A percentile compares a stretch with the other conserved stretches of the same genome.
These are phyloP conservation scores for Anaspis maculata DNA, from an alignment of 2,888 invertebrate species.

Conservation along the genomic window DNA sequence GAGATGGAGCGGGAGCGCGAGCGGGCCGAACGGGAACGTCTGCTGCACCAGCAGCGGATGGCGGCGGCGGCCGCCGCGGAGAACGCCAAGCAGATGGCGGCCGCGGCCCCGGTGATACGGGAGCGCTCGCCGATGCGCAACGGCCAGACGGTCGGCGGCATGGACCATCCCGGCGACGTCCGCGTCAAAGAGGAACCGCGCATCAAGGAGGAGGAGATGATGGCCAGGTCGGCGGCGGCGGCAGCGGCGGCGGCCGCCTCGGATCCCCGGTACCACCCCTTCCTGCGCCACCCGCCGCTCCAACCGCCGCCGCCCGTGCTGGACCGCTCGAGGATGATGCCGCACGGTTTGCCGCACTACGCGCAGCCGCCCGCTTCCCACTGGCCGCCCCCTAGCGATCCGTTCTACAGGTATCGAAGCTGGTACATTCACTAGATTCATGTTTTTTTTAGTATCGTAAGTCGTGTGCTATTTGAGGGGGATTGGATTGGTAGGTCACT, in stretches of 20 bases:
- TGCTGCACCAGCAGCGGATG: slow-evolving; percentile 49
- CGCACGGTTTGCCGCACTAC: slow-evolving; percentile 47
- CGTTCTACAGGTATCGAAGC: slow-evolving; percentile 51
- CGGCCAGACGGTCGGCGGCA: slow-evolving; percentile 45
- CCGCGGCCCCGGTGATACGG: slow-evolving; percentile 41
- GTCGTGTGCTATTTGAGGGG: too few relatives aligned
- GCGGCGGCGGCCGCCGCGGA: slow-evolving; percentile 44
- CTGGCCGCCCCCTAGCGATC: slow-evolving; percentile 41
- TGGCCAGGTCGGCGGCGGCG: too few relatives aligned
- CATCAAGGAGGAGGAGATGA: slow-evolving; percentile 40
- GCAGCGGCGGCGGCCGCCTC: slow-evolving; percentile 39
- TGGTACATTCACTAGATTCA: too few relatives aligned
- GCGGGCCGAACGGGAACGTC: slow-evolving; percentile 50
- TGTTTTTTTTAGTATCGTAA: too few relatives aligned
- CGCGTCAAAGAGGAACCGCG: slow-evolving; percentile 59
- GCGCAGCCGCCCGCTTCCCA: slow-evolving; percentile 41
- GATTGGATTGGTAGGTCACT: too few relatives aligned
- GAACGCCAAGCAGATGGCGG: slow-evolving; percentile 41
- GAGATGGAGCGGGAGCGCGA: slow-evolving; percentile 48
- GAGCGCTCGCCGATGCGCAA: slow-evolving; percentile 72
- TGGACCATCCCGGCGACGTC: slow-evolving; percentile 35
- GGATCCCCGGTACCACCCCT: slow-evolving; percentile 44
- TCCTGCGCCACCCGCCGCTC: slow-evolving; percentile 45
- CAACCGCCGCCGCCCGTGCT: slow-evolving; percentile 46
- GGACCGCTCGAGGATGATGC: slow-evolving; percentile 41